Conservation (phyloP, 2,888 invertebrate species). For the Torymus texanus region DNA sequence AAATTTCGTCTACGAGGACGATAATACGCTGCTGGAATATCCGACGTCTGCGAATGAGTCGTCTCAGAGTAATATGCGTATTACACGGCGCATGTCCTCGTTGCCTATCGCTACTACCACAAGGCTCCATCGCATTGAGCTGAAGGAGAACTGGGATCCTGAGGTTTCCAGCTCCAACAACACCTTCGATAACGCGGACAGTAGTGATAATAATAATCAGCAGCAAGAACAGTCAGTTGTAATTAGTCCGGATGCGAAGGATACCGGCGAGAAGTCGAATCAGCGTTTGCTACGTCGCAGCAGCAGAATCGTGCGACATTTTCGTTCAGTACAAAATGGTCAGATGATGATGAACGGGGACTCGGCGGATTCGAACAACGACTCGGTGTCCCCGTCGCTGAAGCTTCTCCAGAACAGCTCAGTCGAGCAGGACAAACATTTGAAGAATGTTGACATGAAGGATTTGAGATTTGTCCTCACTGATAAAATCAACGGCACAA, state of each 20-base stretch:
- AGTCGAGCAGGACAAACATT: constrained; percentile 49
- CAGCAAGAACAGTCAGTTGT: no score
- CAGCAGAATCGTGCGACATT: constrained; percentile 47
- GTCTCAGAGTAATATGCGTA: constrained; percentile 27
- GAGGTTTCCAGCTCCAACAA: constrained; percentile 52
- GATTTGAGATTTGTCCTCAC: constrained; percentile 37
- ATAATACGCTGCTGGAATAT: constrained; percentile 57
- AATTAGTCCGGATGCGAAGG: constrained; percentile 17
- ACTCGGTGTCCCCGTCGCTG: constrained; percentile 12
- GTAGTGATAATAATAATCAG: constrained; percentile 34
- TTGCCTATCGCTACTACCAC: constrained; percentile 7
- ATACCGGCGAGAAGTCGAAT: constrained; percentile 26
- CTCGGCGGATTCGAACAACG: constrained; percentile 31
- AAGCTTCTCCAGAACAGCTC: constrained; percentile 21
- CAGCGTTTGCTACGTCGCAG: constrained; percentile 44
- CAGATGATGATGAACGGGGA: constrained; percentile 33
- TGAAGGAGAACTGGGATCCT: constrained; percentile 68
- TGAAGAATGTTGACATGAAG: constrained; percentile 50
- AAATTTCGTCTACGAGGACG: constrained; percentile 54
- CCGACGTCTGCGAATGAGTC: constrained; percentile 32
- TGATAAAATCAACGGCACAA: constrained; percentile 28
- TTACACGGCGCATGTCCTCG: constrained; percentile 6
- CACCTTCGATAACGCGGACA: constrained; percentile 28
- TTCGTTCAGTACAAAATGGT: constrained; percentile 43
- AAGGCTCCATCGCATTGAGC: constrained; percentile 57